Conservation (phyloP, 2,113 vertebrate genomes). For the Alethe diademata region DNA sequence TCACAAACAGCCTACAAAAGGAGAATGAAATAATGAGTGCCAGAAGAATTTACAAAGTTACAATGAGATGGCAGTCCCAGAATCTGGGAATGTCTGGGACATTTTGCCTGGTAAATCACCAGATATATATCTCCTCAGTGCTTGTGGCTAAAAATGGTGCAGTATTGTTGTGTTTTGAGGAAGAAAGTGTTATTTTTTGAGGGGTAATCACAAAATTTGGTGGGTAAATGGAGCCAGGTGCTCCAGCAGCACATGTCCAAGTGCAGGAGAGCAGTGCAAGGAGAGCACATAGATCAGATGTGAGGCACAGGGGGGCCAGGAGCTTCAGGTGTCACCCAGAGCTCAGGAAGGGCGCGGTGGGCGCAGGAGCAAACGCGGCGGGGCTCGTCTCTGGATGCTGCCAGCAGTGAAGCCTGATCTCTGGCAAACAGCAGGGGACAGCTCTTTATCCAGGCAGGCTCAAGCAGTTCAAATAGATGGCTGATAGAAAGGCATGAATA, state of each 20-base stretch:
- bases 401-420: neutral
- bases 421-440: neutral
- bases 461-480: neutral
- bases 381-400: neutral
- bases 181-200: neutral
- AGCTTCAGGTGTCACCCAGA: neutral
- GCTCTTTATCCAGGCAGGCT: neutral
- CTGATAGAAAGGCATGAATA: slow-evolving; percentile 6
- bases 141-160: neutral
- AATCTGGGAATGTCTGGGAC: neutral
- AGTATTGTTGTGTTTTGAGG: neutral
- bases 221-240: neutral
- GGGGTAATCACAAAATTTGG: neutral
- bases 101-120: neutral
- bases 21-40: neutral
- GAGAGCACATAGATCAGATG: accelerated
- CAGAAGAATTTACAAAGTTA: neutral
- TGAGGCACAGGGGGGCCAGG: neutral
- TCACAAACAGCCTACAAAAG: neutral
- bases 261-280: neutral
- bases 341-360: neutral
- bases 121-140: neutral
- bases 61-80: neutral
- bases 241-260: neutral
- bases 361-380: neutral